Evolutionary conservation across 2,888 invertebrate genomes (phyloP).

Genomic region (Lacanobia wlatinum): DNA sequence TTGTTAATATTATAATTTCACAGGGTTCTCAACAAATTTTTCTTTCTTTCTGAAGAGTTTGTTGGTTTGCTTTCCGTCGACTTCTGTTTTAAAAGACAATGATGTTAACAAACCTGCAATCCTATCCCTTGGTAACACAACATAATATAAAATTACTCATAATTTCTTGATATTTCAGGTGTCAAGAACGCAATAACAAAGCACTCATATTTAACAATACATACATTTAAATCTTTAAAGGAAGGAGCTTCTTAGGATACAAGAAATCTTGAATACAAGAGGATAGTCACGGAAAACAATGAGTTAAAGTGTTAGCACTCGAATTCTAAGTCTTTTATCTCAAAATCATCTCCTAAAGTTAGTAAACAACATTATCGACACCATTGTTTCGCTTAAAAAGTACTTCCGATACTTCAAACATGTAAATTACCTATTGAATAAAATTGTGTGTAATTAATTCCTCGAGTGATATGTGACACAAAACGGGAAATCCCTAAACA

Average conservation of each 20-base stretch:
- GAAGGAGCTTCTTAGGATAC: background rate
- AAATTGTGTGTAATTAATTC: background rate
- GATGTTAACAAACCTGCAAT: background rate
- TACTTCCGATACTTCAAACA: conserved; percentile 39
- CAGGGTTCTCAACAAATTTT: too few relatives aligned
- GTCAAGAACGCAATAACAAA: conserved; percentile 26
- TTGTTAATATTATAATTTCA: too few relatives aligned
- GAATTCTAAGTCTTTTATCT: background rate
- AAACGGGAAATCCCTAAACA: conserved; percentile 40
- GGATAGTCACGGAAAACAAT: conserved; percentile 27
- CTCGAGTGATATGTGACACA: background rate
- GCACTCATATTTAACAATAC: conserved; percentile 35
- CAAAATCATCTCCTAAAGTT: background rate
- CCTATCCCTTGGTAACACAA: background rate
- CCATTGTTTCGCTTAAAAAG: background rate
- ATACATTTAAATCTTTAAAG: background rate
- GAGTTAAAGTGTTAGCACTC: conserved; percentile 1
- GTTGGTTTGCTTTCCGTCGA: background rate
- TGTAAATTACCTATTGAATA: conserved; percentile 31
- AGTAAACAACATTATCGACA: conserved; percentile 27
- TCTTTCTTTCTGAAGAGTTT: background rate
- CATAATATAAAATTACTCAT: background rate
- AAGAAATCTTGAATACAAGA: conserved; percentile 23
- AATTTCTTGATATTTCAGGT: background rate
- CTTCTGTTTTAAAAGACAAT: background rate